Evolutionary conservation across 2,888 invertebrate species (phyloP).

Genomic region (Homarus gammarus): DNA sequence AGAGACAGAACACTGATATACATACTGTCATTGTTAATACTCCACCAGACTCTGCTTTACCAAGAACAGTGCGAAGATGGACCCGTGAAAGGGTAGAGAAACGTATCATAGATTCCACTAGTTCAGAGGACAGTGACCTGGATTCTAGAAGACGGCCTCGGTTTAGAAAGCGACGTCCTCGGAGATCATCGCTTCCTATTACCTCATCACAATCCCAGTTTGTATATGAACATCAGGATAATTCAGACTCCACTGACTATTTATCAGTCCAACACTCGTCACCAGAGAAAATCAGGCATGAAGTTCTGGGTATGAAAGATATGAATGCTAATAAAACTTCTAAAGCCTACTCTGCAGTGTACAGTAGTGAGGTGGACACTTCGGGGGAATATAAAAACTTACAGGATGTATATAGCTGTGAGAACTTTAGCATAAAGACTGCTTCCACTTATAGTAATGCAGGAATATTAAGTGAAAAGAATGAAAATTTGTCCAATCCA

Average conservation of each 20-base stretch:
- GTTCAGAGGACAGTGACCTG: constrained; percentile 68
- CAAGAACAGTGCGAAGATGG: constrained; percentile 36
- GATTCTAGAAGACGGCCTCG: constrained; percentile 25
- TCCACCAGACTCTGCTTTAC: neutral
- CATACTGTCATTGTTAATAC: neutral
- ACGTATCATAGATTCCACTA: constrained; percentile 50
- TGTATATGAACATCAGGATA: neutral
- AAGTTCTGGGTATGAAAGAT: neutral
- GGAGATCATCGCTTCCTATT: constrained; percentile 42
- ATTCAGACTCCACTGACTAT: constrained; percentile 37
- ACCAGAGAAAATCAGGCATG: constrained; percentile 15
- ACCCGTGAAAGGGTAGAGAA: constrained; percentile 62
- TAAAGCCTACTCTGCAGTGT: neutral
- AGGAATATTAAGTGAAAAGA: neutral
- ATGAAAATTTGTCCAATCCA: neutral
- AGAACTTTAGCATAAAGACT: neutral
- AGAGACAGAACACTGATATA: neutral
- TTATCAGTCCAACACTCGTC: neutral
- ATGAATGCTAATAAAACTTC: neutral
- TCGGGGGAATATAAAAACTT: neutral
- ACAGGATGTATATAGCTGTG: neutral
- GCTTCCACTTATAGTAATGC: neutral
- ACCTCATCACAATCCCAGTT: neutral
- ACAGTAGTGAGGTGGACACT: neutral
- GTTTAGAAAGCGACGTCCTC: constrained; percentile 30